phyloP scores from a whole-genome alignment of 1,140 invertebrate genomes.

The Drosophila hydei region DNA sequence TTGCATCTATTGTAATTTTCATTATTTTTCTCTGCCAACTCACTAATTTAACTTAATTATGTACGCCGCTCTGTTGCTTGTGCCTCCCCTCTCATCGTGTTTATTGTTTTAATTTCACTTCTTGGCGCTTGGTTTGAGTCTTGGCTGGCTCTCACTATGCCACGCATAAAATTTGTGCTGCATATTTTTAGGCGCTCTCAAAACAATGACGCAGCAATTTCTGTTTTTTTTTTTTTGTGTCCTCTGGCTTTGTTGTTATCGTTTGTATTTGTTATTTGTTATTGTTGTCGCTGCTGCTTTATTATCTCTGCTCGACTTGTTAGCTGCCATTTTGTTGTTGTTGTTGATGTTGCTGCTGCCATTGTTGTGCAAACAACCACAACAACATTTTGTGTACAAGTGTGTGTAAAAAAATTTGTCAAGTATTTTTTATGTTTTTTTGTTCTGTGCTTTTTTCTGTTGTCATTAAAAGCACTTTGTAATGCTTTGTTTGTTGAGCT shows the following conservation, averaged over 20 bases:
- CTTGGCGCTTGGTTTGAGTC: constrained; percentile 27
- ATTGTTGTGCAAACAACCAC: constrained; percentile 53
- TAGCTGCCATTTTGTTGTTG: constrained; percentile 49
- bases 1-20: constrained; percentile 62
- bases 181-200: constrained; percentile 56
- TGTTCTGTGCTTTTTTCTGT: neutral
- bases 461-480: constrained; percentile 20
- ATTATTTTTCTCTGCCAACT: constrained; percentile 58
- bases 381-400: constrained; percentile 8
- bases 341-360: constrained; percentile 29
- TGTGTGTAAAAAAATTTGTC: constrained; percentile 36
- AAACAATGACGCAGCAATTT: constrained; percentile 42
- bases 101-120: neutral
- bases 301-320: constrained; percentile 70
- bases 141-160: constrained; percentile 15
- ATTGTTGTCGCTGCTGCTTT: constrained; percentile 42
- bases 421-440: constrained; percentile 44
- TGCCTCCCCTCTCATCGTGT: neutral
- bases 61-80: constrained; percentile 30
- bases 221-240: constrained; percentile 24
- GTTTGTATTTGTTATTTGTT: constrained; percentile 37
- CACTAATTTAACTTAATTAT: constrained; percentile 76
- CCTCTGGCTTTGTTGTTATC: constrained; percentile 25
- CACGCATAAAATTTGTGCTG: constrained; percentile 46
- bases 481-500: constrained; percentile 2